phyloP scores from a whole-genome alignment of 1,140 invertebrate genomes.

The Dryas iulia region DNA sequence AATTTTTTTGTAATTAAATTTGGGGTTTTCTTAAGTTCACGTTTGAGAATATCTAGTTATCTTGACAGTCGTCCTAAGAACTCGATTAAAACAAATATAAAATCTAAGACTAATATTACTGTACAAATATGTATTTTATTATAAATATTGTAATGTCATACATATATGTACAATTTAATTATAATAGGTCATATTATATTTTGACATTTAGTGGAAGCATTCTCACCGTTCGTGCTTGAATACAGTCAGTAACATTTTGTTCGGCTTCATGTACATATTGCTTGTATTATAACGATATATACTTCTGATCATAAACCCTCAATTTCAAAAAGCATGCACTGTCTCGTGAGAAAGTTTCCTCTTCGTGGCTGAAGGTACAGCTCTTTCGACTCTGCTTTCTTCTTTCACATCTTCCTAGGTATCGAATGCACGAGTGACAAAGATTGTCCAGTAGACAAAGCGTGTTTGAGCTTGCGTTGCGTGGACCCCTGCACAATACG shows the following conservation, averaged over 20 bases:
- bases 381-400: conserved; percentile 87
- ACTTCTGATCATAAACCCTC: conserved; percentile 79
- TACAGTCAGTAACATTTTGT: conserved; percentile 77
- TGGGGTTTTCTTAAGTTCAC: background rate
- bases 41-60: background rate
- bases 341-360: conserved; percentile 88
- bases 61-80: background rate
- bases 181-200: conserved; percentile 36
- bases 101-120: background rate
- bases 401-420: conserved; percentile 87
- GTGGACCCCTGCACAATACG: conserved; percentile 93
- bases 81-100: background rate
- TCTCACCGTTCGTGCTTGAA: conserved; percentile 80
- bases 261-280: conserved; percentile 80
- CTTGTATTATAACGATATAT: conserved; percentile 80
- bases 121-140: conserved; percentile 53
- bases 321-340: conserved; percentile 86
- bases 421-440: conserved; percentile 93
- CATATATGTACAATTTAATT: conserved; percentile 35
- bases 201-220: conserved; percentile 77
- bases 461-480: conserved; percentile 92
- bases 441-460: conserved; percentile 94
- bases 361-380: conserved; percentile 83
- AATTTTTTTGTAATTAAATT: background rate
- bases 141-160: conserved; percentile 38